Percentiles rank a stretch among this genome's conserved stretches.
Conservation (phyloP, 2,888 invertebrate genomes). For the Prionchulus punctatus region DNA sequence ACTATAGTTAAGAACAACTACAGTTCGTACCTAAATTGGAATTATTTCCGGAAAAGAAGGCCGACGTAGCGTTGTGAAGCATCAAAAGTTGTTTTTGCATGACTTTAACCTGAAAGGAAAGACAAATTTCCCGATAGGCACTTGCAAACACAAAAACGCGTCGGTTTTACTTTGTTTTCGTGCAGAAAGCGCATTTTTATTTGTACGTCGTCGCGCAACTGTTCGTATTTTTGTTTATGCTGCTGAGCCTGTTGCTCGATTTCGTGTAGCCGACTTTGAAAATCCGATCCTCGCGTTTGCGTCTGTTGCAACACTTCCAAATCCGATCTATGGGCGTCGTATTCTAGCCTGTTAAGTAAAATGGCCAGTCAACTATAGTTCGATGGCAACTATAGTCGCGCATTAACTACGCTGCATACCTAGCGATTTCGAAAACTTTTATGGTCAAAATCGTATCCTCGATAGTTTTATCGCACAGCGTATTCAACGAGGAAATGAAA, state of each 20-base stretch:
- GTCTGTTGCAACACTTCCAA: constrained; percentile 60
- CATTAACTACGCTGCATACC: constrained; percentile 41
- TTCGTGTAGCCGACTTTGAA: constrained; percentile 44
- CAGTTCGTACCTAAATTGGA: constrained; percentile 72
- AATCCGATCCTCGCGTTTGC: constrained; percentile 37
- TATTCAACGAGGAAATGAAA: constrained; percentile 86
- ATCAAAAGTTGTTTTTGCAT: constrained; percentile 92
- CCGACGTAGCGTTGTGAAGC: constrained; percentile 88
- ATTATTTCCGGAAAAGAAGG: constrained; percentile 92
- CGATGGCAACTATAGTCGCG: constrained; percentile 9
- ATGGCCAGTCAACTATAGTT: constrained; percentile 14
- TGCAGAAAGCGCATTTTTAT: constrained; percentile 89
- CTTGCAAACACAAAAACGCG: neutral
- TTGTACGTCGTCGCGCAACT: constrained; percentile 74
- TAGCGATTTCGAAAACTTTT: constrained; percentile 55
- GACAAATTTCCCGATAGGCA: neutral
- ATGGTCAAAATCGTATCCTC: constrained; percentile 74
- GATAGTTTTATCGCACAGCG: constrained; percentile 90
- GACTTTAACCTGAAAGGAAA: constrained; percentile 66
- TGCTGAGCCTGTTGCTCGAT: constrained; percentile 62
- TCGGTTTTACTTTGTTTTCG: constrained; percentile 80
- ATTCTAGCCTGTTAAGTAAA: constrained; percentile 60
- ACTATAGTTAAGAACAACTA: no score
- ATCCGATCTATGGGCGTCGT: constrained; percentile 91
- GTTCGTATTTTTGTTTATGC: constrained; percentile 77